Base-by-base conservation (phyloP, 2,113 vertebrate species). In the Hirundichthys speculiger region DNA sequence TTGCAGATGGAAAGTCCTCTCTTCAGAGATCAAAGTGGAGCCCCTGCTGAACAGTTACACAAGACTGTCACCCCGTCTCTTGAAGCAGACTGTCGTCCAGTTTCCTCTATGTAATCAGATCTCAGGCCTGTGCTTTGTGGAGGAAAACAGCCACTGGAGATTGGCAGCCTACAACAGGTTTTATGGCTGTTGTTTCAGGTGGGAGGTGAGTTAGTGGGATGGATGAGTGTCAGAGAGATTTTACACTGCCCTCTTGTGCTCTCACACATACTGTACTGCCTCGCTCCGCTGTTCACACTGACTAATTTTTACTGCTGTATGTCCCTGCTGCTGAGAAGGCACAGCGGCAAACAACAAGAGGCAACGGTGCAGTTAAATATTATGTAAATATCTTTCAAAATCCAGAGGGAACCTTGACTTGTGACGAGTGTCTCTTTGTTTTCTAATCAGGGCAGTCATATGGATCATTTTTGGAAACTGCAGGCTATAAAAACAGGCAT, bases 91-190 rank as follows among this genome's bases (percentile, higher is more conserved):
- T 42, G 60, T 92, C 93, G 93, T 93, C 93, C 92, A 91, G 90
- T 90, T 93, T 59, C 93, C 64, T 72, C 94, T 92, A 80, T 93
- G 95, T 93, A 94, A 95, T 94, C 92, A 92, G 93, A 89, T 77
- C 91, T 90, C 83, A 82, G 90, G 64, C 69, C 64, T 68, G 73
- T 3, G 61, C 59, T 82, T 71, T 64, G 55, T 64, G 64, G 69
- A 64, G 24, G 80, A 81, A 79, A 73, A 77, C 63, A 76, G 79
- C 63, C 72, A 69, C 15, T 78, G 82, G 60, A 88, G 82, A 71
- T 75, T 84, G 82, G 73, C 89, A 90, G 86, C 80, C 81, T 80
- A 85, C 90, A 91, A 85, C 86, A 89, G 87, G 84, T 92, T 89
- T 88, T 87, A 90, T 66, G 54, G 61, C 72, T 91, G 88, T 90